Evolutionary conservation across 2,797 vertebrate genomes (phyloP).

Genomic region (Acanthornis magna): DNA sequence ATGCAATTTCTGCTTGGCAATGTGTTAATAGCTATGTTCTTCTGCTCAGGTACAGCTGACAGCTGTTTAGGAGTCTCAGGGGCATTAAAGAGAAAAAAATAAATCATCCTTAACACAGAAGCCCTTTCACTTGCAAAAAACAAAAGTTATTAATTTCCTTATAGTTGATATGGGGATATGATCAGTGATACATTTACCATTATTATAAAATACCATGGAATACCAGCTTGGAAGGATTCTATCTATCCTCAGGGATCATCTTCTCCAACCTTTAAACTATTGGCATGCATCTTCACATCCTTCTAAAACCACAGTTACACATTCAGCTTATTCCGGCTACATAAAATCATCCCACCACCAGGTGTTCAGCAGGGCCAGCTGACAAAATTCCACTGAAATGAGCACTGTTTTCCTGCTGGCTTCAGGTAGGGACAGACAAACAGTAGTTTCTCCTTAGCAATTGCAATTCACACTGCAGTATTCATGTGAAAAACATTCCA

Average conservation of each 20-base stretch:
- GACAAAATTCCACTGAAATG: not conserved
- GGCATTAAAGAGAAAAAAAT: not conserved
- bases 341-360: not conserved
- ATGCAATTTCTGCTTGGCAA: not conserved
- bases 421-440: not conserved
- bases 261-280: not conserved
- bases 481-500: not conserved
- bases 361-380: not conserved
- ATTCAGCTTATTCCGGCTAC: not conserved
- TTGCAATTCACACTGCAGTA: not conserved
- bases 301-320: not conserved
- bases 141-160: not conserved
- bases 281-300: not conserved
- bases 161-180: not conserved
- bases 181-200: not conserved
- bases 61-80: not conserved
- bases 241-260: not conserved
- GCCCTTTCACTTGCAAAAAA: not conserved
- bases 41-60: not conserved
- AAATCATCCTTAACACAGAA: not conserved
- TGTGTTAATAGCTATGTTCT: not conserved
- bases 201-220: not conserved
- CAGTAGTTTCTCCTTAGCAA: not conserved
- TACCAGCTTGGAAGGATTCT: not conserved
- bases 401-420: not conserved